These are phyloP conservation scores for Diplosoma virens DNA, from an alignment of 23 tunicate genomes.

Conservation along the genomic window DNA sequence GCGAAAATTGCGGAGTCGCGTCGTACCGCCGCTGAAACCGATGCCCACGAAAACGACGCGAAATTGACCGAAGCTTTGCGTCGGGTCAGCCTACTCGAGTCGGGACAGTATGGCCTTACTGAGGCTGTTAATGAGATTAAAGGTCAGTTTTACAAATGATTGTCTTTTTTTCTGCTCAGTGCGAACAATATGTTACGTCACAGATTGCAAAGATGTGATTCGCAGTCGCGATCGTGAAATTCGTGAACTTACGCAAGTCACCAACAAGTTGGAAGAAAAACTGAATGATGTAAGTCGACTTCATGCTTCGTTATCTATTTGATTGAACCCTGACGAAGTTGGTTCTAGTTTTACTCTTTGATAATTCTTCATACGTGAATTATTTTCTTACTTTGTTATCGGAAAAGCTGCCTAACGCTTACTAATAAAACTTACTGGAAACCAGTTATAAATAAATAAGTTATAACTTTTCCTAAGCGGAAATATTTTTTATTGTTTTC, in stretches of 20 bases:
- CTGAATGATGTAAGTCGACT: constrained; percentile 70
- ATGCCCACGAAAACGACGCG: constrained; percentile 61
- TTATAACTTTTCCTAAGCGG: too few relatives aligned
- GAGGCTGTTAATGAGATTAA: constrained; percentile 92
- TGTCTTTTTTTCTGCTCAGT: too few relatives aligned
- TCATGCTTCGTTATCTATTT: too few relatives aligned
- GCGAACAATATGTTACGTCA: not conserved
- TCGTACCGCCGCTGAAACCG: constrained; percentile 62
- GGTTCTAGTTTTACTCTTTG: not conserved
- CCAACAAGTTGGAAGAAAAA: constrained; percentile 82
- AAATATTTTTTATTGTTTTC: too few relatives aligned
- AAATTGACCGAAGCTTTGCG: constrained; percentile 72
- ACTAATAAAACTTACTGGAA: too few relatives aligned
- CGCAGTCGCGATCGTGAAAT: constrained; percentile 59
- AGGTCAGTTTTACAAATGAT: constrained; percentile 35
- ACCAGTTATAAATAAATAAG: too few relatives aligned
- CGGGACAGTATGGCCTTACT: constrained; percentile 88
- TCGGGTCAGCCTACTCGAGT: constrained; percentile 53
- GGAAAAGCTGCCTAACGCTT: too few relatives aligned
- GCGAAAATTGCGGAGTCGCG: constrained; percentile 41
- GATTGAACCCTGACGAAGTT: not conserved
- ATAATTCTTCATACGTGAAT: not conserved
- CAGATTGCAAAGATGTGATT: constrained; percentile 62
- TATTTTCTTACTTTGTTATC: too few relatives aligned
- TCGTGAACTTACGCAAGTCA: constrained; percentile 54